Evolutionary conservation across 2,888 invertebrate species (phyloP).

Genomic region (Drosophila picticornis): DNA sequence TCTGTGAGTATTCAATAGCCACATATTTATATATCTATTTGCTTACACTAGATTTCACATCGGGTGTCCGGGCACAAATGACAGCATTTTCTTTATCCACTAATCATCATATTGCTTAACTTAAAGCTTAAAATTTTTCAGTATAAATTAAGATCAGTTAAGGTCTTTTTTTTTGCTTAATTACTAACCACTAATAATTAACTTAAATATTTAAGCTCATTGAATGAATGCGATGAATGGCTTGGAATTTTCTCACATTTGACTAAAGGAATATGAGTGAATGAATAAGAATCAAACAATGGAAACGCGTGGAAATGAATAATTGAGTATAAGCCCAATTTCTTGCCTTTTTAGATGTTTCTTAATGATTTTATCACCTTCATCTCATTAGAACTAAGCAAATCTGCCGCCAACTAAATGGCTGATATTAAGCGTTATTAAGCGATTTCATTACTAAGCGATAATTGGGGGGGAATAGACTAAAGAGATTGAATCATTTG

Average conservation of each 20-base stretch:
- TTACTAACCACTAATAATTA: neutral
- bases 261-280: neutral
- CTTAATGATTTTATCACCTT: neutral
- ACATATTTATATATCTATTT: neutral
- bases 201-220: neutral
- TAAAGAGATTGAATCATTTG: conserved; percentile 47
- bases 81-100: neutral
- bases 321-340: neutral
- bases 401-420: neutral
- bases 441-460: conserved; percentile 58
- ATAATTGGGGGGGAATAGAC: conserved; percentile 44
- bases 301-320: neutral
- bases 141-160: neutral
- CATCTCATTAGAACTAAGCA: neutral
- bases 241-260: neutral
- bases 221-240: neutral
- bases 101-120: neutral
- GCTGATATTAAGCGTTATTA: conserved; percentile 19
- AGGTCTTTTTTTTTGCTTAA: neutral
- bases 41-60: neutral
- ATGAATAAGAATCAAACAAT: neutral
- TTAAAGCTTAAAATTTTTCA: neutral
- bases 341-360: neutral
- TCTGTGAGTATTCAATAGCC: conserved; percentile 81
- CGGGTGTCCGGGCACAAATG: neutral